Base-by-base conservation (phyloP, 2,797 vertebrate genomes). In the Gymnopithys bicolor region DNA sequence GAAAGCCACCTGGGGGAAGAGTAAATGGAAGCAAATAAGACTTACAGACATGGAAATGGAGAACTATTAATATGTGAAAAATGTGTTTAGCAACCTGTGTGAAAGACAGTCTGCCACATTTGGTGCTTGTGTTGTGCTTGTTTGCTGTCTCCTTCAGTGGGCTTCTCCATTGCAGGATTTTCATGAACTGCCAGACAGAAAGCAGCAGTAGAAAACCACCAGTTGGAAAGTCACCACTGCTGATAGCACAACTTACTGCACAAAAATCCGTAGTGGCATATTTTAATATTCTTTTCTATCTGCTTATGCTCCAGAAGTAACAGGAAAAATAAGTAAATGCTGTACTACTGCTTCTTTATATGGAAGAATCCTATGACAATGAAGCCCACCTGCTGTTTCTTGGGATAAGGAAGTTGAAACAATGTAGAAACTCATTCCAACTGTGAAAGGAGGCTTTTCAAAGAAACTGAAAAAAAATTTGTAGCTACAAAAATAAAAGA, bases 1-100 rank as follows among this genome's bases (percentile, higher is more conserved):
- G 41, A 49, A 71, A 45, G 32, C 21, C 13, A 4, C 14, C 8
- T 32, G 1, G 1, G 0, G 27, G 35, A n/a, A 71, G 25, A 19
- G 7, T 32, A 48, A 41, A 12, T 74, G 49, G 69, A 67, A 80
- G 4, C 11, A 83, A 73, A 60, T 64, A 19, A 60, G n/a, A 16
- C 33, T 49, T 23, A 13, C 11, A 14, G 13, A 5, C 19, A 58
- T 70, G 41, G 46, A 84, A 78, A 7, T 27, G 7, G 21, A 45
- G 39, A 85, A 30, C 7, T 56, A 1, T 39, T 87, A 35, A 30
- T 1, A 8, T 13, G 6, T 33, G 76, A 49, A 69, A 53, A 46
- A 43, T 18, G 6, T 45, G 6, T 24, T 76, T 73, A 43, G 14
- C 13, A 24, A 0, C n/a, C 6, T 49, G 7, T 7, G 5, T 25